Conservation (phyloP, 2,888 invertebrate species). For the Adelognathus sp. region DNA sequence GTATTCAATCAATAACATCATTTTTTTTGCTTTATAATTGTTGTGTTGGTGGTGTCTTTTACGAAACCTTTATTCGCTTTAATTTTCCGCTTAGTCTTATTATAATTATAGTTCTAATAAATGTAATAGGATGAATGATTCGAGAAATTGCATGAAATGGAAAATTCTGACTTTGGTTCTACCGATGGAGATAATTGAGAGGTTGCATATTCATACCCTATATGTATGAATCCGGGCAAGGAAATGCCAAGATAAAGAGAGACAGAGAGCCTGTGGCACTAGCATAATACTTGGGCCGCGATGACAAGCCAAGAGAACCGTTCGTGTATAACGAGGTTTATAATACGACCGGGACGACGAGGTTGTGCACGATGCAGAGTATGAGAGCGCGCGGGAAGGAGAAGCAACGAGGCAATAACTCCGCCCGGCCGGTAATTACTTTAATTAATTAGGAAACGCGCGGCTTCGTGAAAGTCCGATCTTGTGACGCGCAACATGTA, state of each 20-base stretch:
- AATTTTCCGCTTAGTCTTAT: too few relatives aligned
- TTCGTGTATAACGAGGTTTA: slow-evolving; percentile 62
- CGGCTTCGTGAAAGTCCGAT: slow-evolving; percentile 75
- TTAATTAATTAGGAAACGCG: slow-evolving; percentile 78
- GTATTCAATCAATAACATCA: too few relatives aligned
- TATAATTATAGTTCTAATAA: not conserved
- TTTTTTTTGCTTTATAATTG: too few relatives aligned
- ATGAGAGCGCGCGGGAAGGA: slow-evolving; percentile 56
- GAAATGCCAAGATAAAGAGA: too few relatives aligned
- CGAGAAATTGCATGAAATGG: not conserved
- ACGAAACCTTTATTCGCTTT: too few relatives aligned
- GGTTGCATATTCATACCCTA: not conserved
- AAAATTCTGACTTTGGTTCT: not conserved
- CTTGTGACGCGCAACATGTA: slow-evolving; percentile 72
- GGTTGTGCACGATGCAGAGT: slow-evolving; percentile 18
- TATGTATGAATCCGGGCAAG: slow-evolving; percentile 31
- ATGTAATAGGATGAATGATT: not conserved
- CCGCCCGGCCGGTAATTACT: slow-evolving; percentile 75
- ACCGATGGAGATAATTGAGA: slow-evolving; percentile 6
- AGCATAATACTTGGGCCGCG: slow-evolving; percentile 45
- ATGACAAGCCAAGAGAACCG: slow-evolving; percentile 62
- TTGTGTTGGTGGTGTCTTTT: too few relatives aligned
- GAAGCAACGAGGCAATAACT: slow-evolving; percentile 72
- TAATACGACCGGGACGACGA: slow-evolving; percentile 61
- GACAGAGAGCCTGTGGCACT: slow-evolving; percentile 5